These are phyloP conservation scores for Galerucella nymphaeae DNA, from an alignment of 2,888 invertebrate genomes.

Conservation along the genomic window DNA sequence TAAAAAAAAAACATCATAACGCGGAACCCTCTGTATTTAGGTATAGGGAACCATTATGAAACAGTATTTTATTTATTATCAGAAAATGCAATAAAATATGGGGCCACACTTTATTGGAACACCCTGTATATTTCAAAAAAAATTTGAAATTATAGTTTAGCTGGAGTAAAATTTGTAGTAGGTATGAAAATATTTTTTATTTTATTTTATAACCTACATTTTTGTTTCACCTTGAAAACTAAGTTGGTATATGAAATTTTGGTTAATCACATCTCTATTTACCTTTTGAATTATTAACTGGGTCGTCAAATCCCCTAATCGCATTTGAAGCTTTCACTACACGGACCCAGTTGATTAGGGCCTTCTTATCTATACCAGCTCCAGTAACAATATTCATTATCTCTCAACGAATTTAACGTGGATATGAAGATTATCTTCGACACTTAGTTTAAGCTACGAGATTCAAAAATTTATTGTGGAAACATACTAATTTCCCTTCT, in stretches of 20 bases:
- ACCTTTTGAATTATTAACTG: not conserved
- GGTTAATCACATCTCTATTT: not conserved
- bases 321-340: slow-evolving; percentile 13
- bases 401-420: not conserved
- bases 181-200: too few relatives aligned
- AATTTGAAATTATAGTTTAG: too few relatives aligned
- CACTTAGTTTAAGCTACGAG: not conserved
- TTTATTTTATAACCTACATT: too few relatives aligned
- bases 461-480: not conserved
- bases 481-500: too few relatives aligned
- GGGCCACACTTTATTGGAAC: too few relatives aligned
- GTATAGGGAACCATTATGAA: too few relatives aligned
- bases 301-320: not conserved
- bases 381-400: slow-evolving; percentile 11
- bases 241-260: not conserved
- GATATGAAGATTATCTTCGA: not conserved
- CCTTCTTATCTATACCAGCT: not conserved
- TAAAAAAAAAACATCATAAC: too few relatives aligned
- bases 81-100: too few relatives aligned
- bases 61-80: too few relatives aligned
- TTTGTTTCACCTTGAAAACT: not conserved
- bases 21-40: too few relatives aligned
- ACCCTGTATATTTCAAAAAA: too few relatives aligned
- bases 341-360: not conserved
- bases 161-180: too few relatives aligned